phyloP scores from a whole-genome alignment of 2,888 invertebrate genomes.

The Folsomia candida region DNA sequence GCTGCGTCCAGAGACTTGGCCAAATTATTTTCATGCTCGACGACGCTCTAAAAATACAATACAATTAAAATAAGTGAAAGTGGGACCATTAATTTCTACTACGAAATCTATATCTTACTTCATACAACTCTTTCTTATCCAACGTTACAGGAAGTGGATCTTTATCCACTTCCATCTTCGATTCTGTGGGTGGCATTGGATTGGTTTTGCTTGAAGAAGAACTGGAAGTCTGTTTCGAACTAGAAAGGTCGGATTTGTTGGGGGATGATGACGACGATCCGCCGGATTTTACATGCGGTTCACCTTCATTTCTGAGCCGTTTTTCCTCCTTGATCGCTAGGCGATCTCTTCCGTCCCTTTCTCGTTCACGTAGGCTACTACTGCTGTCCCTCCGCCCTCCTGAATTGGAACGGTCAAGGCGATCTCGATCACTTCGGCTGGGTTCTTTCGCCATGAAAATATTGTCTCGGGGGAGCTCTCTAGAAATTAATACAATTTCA shows the following conservation, averaged over 20 bases:
- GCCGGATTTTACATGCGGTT: not conserved
- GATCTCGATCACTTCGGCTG: too few relatives aligned
- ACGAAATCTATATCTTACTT: conserved; percentile 23
- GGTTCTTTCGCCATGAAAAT: too few relatives aligned
- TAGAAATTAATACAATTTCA: too few relatives aligned
- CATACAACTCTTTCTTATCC: conserved; percentile 42
- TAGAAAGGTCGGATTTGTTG: not conserved
- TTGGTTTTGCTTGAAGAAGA: conserved; percentile 4
- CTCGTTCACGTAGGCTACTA: not conserved
- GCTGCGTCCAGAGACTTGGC: conserved; percentile 27
- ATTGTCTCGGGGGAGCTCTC: too few relatives aligned
- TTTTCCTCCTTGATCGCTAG: not conserved
- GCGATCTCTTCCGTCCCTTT: not conserved
- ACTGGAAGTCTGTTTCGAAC: not conserved
- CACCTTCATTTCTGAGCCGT: conserved; percentile 4
- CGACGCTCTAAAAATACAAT: conserved; percentile 30
- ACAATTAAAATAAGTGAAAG: not conserved
- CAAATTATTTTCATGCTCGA: conserved; percentile 30
- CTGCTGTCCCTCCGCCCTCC: not conserved
- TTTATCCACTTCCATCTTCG: conserved; percentile 17
- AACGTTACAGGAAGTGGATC: conserved; percentile 2
- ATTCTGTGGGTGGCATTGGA: conserved; percentile 6
- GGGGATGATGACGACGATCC: not conserved
- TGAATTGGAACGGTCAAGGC: too few relatives aligned
- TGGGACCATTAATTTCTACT: too few relatives aligned